Evolutionary conservation across 2,113 vertebrate species (phyloP).

Genomic region (Tamias sibiricus): DNA sequence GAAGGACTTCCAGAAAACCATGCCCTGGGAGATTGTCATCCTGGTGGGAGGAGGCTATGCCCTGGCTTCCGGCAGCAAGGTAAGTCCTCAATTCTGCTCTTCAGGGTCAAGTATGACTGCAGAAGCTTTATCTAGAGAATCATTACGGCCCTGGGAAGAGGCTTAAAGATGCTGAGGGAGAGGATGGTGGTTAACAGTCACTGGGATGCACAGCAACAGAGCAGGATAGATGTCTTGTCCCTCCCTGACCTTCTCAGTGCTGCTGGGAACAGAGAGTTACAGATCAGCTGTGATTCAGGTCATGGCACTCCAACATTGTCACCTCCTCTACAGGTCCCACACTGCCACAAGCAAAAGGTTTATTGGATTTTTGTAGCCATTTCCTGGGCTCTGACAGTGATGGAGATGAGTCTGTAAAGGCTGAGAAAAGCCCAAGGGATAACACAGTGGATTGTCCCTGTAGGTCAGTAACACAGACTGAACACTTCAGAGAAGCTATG

Average conservation of each 20-base stretch:
- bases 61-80: constrained; percentile 98
- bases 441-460: not conserved
- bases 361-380: not conserved
- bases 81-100: constrained; percentile 72
- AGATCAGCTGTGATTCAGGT: not conserved
- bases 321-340: not conserved
- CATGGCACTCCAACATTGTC: fast-evolving
- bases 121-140: not conserved
- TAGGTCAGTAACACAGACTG: not conserved
- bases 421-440: not conserved
- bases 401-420: not conserved
- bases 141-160: not conserved
- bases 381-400: not conserved
- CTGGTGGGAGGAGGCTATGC: constrained; percentile 99
- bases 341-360: not conserved
- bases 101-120: not conserved
- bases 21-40: constrained; percentile 99
- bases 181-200: not conserved
- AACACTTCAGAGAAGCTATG: not conserved
- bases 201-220: not conserved
- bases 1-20: constrained; percentile 99
- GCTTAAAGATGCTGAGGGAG: not conserved
- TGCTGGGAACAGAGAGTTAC: not conserved
- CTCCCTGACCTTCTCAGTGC: not conserved
- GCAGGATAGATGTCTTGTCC: not conserved